phyloP scores from a whole-genome alignment of 2,888 invertebrate species.

The Spilarctia lutea region DNA sequence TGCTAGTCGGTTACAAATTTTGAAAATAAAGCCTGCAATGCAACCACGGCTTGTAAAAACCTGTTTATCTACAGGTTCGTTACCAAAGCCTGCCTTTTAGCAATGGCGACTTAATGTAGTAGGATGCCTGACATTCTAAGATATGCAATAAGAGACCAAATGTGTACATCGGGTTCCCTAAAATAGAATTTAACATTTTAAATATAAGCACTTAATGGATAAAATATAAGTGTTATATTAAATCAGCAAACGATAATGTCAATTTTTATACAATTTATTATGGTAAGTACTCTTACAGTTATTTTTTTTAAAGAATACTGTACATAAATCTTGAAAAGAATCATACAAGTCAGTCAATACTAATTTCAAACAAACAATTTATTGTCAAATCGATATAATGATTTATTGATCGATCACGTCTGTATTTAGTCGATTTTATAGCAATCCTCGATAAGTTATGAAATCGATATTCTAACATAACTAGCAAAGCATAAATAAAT shows the following conservation, averaged over 20 bases:
- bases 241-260: neutral
- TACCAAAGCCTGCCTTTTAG: neutral
- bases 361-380: neutral
- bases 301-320: neutral
- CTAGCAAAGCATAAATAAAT: conserved; percentile 51
- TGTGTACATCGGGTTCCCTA: neutral
- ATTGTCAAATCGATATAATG: conserved; percentile 6
- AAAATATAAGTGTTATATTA: neutral
- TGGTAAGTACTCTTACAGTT: conserved; percentile 6
- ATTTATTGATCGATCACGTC: conserved; percentile 10
- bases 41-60: neutral
- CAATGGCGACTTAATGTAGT: neutral
- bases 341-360: neutral
- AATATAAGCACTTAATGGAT: neutral
- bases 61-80: neutral
- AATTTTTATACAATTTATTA: neutral
- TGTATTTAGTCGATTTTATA: conserved; percentile 6
- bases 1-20: conserved; percentile 52
- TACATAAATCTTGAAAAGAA: neutral
- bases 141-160: neutral
- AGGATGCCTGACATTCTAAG: neutral
- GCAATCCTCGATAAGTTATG: neutral
- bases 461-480: conserved; percentile 39
- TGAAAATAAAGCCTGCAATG: neutral
- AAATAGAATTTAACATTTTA: conserved; percentile 3